These are phyloP conservation scores for Tanaodytes sp. DNA, from an alignment of 2,888 invertebrate species.

Conservation along the genomic window DNA sequence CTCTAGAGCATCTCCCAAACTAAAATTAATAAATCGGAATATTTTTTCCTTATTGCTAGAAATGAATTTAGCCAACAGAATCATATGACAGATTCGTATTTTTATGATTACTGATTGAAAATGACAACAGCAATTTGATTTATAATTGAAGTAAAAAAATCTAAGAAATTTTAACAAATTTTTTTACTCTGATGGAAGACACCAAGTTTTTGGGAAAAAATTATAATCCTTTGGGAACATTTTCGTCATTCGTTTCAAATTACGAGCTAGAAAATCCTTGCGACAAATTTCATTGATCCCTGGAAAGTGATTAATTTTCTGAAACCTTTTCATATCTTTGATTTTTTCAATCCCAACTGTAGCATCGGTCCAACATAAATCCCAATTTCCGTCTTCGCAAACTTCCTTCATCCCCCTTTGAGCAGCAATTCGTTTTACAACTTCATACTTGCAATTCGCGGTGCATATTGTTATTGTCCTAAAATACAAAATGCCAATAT, in stretches of 20 bases:
- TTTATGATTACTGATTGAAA: no score
- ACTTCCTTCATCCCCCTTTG: conserved; percentile 85
- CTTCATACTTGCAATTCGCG: conserved; percentile 82
- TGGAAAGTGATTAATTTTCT: conserved; percentile 94
- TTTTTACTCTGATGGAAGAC: conserved; percentile 91
- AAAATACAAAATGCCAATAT: no score
- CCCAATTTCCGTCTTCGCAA: conserved; percentile 87
- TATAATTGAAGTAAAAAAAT: no score
- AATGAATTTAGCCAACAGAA: no score
- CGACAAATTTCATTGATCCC: conserved; percentile 92
- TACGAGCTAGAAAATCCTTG: conserved; percentile 90
- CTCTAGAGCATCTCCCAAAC: no score
- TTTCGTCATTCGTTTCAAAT: conserved; percentile 91
- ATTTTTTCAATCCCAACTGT: conserved; percentile 89
- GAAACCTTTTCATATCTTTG: conserved; percentile 92
- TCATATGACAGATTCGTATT: no score
- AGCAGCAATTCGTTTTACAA: conserved; percentile 81
- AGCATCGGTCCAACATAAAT: conserved; percentile 92
- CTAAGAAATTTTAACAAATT: no score
- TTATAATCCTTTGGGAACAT: conserved; percentile 91
- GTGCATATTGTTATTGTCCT: conserved; percentile 77
- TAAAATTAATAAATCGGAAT: no score
- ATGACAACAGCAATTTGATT: no score
- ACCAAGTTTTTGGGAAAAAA: conserved; percentile 95
- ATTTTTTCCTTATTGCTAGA: no score